A percentile compares a stretch with the other conserved stretches of the same genome.
These are phyloP conservation scores for Andrena bucephala DNA, from an alignment of 2,888 invertebrate genomes.

Conservation along the genomic window DNA sequence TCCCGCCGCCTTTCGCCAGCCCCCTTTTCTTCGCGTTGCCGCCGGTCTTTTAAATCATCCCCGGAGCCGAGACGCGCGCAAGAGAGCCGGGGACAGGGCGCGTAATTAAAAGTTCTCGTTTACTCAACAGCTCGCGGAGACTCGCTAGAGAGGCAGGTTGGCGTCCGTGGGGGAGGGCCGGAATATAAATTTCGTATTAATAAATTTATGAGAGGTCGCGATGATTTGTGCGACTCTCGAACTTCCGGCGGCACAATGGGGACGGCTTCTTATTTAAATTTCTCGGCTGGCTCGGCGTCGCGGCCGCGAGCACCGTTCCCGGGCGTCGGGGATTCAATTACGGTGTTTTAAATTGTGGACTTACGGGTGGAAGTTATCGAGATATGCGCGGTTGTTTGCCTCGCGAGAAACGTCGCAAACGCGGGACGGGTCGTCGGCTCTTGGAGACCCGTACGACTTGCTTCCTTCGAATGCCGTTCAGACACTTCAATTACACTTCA, in stretches of 20 bases:
- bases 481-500: neutral
- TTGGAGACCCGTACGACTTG: no score
- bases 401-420: no score
- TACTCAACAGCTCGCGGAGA: constrained; percentile 40
- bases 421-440: no score
- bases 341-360: no score
- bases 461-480: no score
- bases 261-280: constrained; percentile 17
- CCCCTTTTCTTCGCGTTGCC: constrained; percentile 23
- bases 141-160: neutral
- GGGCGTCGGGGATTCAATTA: no score
- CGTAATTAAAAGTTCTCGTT: constrained; percentile 68
- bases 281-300: neutral
- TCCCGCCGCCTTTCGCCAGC: neutral
- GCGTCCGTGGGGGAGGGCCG: neutral
- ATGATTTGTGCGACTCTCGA: neutral
- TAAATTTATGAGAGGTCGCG: constrained; percentile 15
- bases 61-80: constrained; percentile 43
- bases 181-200: constrained; percentile 40
- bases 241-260: neutral
- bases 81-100: constrained; percentile 14
- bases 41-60: constrained; percentile 50
- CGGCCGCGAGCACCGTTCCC: no score
- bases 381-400: no score
- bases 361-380: no score